Evolutionary conservation across 2,113 vertebrate species (phyloP).

Genomic region (Beaufortia kweichowensis): DNA sequence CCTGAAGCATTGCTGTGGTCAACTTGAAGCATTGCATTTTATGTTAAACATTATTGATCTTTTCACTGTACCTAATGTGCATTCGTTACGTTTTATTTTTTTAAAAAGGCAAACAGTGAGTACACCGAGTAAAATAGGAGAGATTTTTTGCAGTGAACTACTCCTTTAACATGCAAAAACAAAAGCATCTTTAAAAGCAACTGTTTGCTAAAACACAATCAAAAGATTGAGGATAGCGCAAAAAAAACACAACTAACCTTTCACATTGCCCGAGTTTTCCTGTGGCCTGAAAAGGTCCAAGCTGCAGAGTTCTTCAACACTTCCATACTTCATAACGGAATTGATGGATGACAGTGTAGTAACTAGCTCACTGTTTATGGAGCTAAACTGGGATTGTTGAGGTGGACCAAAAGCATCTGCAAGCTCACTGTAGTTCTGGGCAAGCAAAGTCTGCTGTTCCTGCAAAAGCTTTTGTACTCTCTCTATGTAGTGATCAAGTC

Average conservation of each 20-base stretch:
- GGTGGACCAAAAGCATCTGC: conserved; percentile 93
- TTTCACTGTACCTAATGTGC: neutral
- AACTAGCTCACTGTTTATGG: conserved; percentile 92
- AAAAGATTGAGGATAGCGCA: no score
- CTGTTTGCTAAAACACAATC: no score
- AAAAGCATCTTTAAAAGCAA: no score
- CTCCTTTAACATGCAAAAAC: no score
- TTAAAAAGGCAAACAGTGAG: neutral
- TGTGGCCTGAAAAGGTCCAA: conserved; percentile 70
- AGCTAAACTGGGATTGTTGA: conserved; percentile 85
- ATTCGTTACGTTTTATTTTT: neutral
- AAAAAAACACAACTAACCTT: conserved; percentile 63
- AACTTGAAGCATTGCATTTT: neutral
- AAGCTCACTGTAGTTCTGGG: conserved; percentile 93
- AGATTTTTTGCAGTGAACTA: no score
- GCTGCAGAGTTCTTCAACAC: conserved; percentile 77
- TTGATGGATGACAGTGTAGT: conserved; percentile 92
- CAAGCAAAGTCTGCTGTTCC: conserved; percentile 91
- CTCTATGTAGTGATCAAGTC: conserved; percentile 93
- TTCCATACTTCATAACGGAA: conserved; percentile 86
- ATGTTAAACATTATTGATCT: neutral
- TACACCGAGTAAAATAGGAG: no score
- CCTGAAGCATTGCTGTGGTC: neutral
- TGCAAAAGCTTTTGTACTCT: conserved; percentile 89
- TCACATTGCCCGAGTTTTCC: conserved; percentile 43